Base-by-base conservation (phyloP, 2,888 invertebrate genomes). In the Elegia similella region DNA sequence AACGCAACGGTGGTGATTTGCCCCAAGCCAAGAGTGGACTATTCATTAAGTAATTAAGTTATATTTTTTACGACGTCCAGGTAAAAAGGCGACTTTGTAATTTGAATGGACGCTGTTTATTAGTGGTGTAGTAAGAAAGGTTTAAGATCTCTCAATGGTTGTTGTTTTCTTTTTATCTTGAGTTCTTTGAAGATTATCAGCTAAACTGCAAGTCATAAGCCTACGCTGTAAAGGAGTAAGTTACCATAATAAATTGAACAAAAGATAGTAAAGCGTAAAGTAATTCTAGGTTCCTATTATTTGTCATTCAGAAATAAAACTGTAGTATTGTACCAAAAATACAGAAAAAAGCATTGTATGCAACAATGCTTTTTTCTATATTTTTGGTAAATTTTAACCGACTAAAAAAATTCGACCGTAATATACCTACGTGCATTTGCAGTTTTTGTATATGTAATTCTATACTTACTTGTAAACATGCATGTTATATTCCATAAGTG, bases 11-110 rank as follows among this genome's bases (percentile, higher is more conserved):
- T 64, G 65, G 71, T 68, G 71, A 67, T 70, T 68, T 66, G 67
- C 67, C 70, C 66, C 63, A 60, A 68, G 64, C 68, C 58, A 58
- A 60, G 64, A 67, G 61, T 65, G 62, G 58, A 64, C 72, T 75
- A 73, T 69, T 76, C 75, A 78, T 80, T 82, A 77, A 69, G 69
- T 75, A 79, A 87, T 84, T 86, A 81, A 69, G 64, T 69, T 61
- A 62, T 61, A 68, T 64, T 72, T 75, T 71, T 75, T 75, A 70
- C 57, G 59, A 55, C 57, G 59, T 55, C 64, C 81, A 79, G 80
- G 81, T 82, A 82, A 75, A 68, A 68, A 72, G 67, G 61, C 56
- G 54, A 59, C 42, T 59, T 62, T 62, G 62, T 34, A 60, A 59
- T 63, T 60, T 63, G 60, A 63, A 62, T 55, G 63, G 62, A 23